Evolutionary conservation across 2,113 vertebrate species (phyloP), one percentile per base, ranked within the genome.

Genomic region (Tupaia chinensis): DNA sequence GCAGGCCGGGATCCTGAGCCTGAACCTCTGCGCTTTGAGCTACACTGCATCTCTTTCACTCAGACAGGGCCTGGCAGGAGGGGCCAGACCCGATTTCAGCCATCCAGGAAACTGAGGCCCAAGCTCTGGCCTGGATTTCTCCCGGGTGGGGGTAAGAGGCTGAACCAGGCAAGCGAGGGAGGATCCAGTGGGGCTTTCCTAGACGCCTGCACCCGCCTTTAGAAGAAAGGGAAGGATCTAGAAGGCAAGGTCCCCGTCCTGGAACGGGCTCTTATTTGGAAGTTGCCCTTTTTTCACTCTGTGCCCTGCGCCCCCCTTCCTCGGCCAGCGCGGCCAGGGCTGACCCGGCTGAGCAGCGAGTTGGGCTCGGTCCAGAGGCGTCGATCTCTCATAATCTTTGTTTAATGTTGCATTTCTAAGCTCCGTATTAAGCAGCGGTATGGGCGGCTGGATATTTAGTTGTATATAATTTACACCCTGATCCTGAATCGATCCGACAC

Each of bases 401-500:
- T 98, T 99, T 99, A 99, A 98, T 98, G 98, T 98, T 98, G 98
- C 98, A 98, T 98, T 98, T 98, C 98, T 98, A 98, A 98, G 98
- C 98, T 98, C 98, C 96, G 97, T 97, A 98, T 99, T 98, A 98
- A 98, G 98, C 98, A 98, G 98, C 98, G 97, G 98, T 97, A 98
- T 98, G 98, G 98, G 98, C 98, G 97, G 98, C 98, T 98, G 98
- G 98, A 98, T 98, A 98, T 99, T 99, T 98, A 98, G 98, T 98
- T 98, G 98, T 98, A 98, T 99, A 99, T 99, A 99, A 99, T 99
- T 99, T 99, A 99, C 98, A 99, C 98, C 99, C 98, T 99, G 99
- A 99, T 99, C 98, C 98, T 99, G 99, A 99, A 99, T 98, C 99
- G 99, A 99, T 99, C 99, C 98, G 99, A 99, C 99, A 99, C 99